A percentile compares a stretch with the other conserved stretches of the same genome.
These are phyloP conservation scores for Brienomyrus brachyistius DNA, from an alignment of 2,113 vertebrate species.

Conservation along the genomic window DNA sequence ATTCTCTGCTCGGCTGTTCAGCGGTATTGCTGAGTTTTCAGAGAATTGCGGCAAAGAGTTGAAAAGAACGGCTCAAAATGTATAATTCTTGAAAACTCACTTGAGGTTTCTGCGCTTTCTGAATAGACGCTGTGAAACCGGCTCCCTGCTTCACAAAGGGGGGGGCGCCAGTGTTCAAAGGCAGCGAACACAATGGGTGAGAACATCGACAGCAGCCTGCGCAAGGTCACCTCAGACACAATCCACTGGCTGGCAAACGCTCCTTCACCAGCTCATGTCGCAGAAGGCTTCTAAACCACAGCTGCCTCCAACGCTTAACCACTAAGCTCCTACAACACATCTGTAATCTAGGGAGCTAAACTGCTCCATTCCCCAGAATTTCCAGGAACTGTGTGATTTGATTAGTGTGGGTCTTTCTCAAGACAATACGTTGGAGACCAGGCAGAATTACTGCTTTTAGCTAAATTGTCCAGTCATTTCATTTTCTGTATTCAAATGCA, in stretches of 20 bases:
- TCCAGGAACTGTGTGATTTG: not conserved
- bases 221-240: not conserved
- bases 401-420: not conserved
- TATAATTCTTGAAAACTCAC: not conserved
- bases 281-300: not conserved
- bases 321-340: not conserved
- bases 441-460: not conserved
- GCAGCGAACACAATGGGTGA: slow-evolving; percentile 29
- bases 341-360: not conserved
- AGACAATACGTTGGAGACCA: not conserved
- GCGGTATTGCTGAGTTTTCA: not conserved
- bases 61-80: not conserved
- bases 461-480: not conserved
- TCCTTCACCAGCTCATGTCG: not conserved
- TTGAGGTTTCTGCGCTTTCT: not conserved
- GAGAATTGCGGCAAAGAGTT: not conserved
- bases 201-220: slow-evolving; percentile 41
- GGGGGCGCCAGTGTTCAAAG: not conserved
- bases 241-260: slow-evolving; percentile 14
- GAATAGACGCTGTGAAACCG: not conserved
- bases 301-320: no score
- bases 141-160: not conserved
- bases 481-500: not conserved
- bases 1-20: not conserved
- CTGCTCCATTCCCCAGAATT: not conserved